Evolutionary conservation across 30 jellyfish, hydroid and myxozoan genomes (phyloP), one percentile per base, ranked within the genome.

Genomic region (Pseudorhiza aurosa): DNA sequence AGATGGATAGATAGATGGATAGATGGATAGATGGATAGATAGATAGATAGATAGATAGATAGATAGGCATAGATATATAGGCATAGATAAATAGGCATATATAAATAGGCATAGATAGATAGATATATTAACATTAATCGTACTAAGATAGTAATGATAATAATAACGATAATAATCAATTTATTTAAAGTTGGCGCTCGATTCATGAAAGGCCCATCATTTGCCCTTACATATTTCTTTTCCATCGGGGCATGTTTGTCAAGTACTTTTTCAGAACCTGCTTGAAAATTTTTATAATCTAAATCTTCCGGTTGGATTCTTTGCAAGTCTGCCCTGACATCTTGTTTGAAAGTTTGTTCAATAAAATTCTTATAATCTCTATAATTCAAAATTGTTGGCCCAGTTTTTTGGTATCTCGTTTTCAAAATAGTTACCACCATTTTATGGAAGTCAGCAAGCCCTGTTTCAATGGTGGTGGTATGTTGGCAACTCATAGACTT

Each of bases 171-270:
- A n/a, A n/a, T n/a, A n/a, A n/a, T n/a, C n/a, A n/a, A n/a, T n/a
- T n/a, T n/a, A n/a, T n/a, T n/a, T n/a, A n/a, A n/a, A n/a, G n/a
- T n/a, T n/a, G n/a, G n/a, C n/a, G 19, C 42, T 8, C 21, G 71
- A 4, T 22, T 57, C 71, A 25, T 57, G 40, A 57, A 63, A 2
- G 77, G 77, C 9, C 17, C n/a, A 47, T 17, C 14, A 47, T 47
- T 47, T 47, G 25, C 62, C 62, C 62, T 3, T 2, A 47, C 25
- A 47, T 47, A 47, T 17, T 47, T 8, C 51, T 56, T 56, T 57
- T 55, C 56, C 51, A 75, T 53, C 28, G 65, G 77, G 1, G 80
- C 80, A 65, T 65, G 63, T 22, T 36, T 36, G 28, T 36, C 42
- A 15, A 65, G 80, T 1, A 65, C 80, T 18, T 47, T 39, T 7